Evolutionary conservation across 2,113 vertebrate genomes (phyloP).

Genomic region (Proteles cristata): DNA sequence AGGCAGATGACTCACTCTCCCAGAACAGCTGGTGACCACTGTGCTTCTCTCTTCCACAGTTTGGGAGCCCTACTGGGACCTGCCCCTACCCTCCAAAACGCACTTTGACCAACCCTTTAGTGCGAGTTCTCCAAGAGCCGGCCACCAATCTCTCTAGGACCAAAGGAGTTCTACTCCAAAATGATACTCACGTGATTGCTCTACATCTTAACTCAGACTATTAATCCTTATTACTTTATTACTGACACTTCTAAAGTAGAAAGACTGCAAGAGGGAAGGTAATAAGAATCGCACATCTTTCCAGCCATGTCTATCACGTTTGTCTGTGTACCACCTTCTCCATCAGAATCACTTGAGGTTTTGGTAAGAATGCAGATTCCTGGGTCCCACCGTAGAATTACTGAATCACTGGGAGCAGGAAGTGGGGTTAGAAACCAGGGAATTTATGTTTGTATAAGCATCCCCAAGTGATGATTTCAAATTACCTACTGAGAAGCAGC

Average conservation of each 20-base stretch:
- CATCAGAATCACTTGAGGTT: not conserved
- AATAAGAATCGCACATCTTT: not conserved
- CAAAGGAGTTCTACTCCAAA: not conserved
- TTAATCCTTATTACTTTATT: not conserved
- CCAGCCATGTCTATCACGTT: not conserved
- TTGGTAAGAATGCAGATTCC: not conserved
- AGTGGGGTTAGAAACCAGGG: not conserved
- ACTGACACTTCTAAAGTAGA: not conserved
- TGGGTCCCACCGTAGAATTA: not conserved
- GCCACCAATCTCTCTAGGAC: not conserved
- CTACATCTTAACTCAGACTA: not conserved
- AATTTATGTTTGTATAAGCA: not conserved
- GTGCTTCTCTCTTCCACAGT: not conserved
- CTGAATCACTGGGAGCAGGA: not conserved
- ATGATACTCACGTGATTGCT: not conserved
- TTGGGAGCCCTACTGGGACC: conserved; percentile 40
- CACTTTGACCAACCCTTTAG: not conserved
- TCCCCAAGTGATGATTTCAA: not conserved
- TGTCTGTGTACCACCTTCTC: not conserved
- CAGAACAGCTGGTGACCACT: conserved; percentile 64
- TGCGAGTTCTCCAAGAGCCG: not conserved
- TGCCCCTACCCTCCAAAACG: not conserved
- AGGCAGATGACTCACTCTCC: conserved; percentile 65
- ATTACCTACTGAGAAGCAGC: not conserved
- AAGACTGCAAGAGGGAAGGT: not conserved